Evolutionary conservation across 2,888 invertebrate genomes (phyloP).

Genomic region (Emmelina monodactyla): DNA sequence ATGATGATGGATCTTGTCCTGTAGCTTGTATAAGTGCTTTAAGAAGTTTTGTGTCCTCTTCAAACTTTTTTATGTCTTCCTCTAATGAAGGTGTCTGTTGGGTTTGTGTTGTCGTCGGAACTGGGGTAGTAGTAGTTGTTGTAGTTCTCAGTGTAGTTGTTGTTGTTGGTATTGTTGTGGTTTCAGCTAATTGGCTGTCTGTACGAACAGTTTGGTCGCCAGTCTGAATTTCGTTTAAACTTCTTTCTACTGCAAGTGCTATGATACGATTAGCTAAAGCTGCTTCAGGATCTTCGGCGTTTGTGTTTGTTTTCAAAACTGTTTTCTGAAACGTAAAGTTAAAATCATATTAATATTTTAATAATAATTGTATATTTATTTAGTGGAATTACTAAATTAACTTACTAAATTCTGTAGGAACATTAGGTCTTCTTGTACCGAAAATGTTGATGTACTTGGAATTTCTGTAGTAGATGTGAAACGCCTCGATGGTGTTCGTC

Average conservation of each 20-base stretch:
- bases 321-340: too few relatives aligned
- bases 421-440: slow-evolving; percentile 64
- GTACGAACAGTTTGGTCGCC: slow-evolving; percentile 29
- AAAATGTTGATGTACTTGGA: slow-evolving; percentile 53
- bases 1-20: slow-evolving; percentile 52
- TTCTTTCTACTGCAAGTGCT: slow-evolving; percentile 60
- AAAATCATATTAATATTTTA: not conserved
- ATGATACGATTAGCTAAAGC: slow-evolving; percentile 62
- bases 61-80: slow-evolving; percentile 55
- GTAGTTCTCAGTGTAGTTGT: slow-evolving; percentile 31
- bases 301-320: slow-evolving; percentile 41
- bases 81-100: slow-evolving; percentile 40
- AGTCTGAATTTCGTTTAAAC: slow-evolving; percentile 49
- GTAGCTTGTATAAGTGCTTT: slow-evolving; percentile 55
- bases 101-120: slow-evolving; percentile 30
- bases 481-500: slow-evolving; percentile 4
- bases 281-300: slow-evolving; percentile 47
- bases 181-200: slow-evolving; percentile 30
- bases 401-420: slow-evolving; percentile 69
- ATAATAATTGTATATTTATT: not conserved
- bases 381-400: slow-evolving; percentile 7
- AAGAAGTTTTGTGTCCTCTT: slow-evolving; percentile 54
- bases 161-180: slow-evolving; percentile 28
- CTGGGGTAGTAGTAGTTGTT: slow-evolving; percentile 31
- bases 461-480: slow-evolving; percentile 42